Conservation (phyloP, 1,140 invertebrate genomes). For the Lysiphlebus fabarum region DNA sequence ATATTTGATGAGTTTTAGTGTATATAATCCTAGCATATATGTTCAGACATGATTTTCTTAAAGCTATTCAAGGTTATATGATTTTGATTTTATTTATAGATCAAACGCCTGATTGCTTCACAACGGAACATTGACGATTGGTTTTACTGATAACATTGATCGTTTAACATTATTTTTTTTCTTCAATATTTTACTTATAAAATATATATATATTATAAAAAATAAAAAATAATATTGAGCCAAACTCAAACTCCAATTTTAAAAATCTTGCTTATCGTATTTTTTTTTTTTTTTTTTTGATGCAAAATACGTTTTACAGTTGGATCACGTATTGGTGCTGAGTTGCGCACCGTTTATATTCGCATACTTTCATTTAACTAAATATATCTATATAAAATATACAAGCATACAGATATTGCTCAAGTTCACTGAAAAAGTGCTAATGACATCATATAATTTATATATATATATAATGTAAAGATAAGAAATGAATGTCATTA, state of each 20-base stretch:
- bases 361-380: not conserved
- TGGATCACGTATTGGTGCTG: constrained; percentile 13
- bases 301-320: constrained; percentile 7
- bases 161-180: constrained; percentile 3
- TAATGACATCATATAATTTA: no score
- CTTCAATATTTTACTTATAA: constrained; percentile 11
- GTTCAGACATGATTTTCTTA: no score
- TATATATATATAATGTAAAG: no score
- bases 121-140: constrained; percentile 8
- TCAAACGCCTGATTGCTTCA: not conserved
- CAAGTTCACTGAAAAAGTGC: no score
- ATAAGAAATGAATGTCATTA: no score
- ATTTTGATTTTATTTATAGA: not conserved
- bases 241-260: not conserved
- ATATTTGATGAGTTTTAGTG: constrained; percentile 13
- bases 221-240: constrained; percentile 19
- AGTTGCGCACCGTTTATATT: constrained; percentile 11
- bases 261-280: constrained; percentile 14
- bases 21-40: no score
- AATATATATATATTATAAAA: constrained; percentile 2
- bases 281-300: no score
- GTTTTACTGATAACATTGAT: constrained; percentile 13
- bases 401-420: no score
- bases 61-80: no score
- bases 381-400: no score